Percentiles rank a stretch among this genome's conserved stretches.
Conservation (phyloP, 2,113 vertebrate species). For the Rhinopomastus cyanomelas region DNA sequence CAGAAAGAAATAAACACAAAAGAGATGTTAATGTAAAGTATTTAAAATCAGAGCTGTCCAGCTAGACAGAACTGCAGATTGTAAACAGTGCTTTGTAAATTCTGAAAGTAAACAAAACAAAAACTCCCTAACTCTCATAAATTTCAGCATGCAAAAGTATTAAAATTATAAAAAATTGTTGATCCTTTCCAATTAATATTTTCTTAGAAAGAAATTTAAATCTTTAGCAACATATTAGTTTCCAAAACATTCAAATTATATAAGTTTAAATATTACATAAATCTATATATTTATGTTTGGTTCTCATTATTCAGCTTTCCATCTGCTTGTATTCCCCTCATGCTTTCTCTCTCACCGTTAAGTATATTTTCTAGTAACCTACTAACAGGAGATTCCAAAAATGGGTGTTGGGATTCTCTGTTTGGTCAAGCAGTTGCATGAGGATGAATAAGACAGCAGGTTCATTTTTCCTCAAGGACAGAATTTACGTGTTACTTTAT, state of each 20-base stretch:
- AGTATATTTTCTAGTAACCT: not conserved
- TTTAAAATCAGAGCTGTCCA: not conserved
- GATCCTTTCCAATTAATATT: not conserved
- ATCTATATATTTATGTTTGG: not conserved
- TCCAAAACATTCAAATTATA: not conserved
- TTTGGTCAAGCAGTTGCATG: not conserved
- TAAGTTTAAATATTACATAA: not conserved
- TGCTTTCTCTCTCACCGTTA: not conserved
- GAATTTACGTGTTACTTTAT: constrained; percentile 71
- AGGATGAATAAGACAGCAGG: not conserved
- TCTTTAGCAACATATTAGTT: not conserved
- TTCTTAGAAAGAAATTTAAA: not conserved
- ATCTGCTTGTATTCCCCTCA: not conserved
- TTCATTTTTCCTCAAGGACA: constrained; percentile 54
- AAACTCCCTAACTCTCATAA: fast-evolving
- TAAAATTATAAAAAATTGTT: not conserved
- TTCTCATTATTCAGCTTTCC: not conserved
- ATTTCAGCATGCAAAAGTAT: not conserved
- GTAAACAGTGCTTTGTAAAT: not conserved
- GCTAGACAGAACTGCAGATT: not conserved
- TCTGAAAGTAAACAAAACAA: not conserved
- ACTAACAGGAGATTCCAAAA: not conserved
- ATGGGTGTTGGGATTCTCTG: not conserved
- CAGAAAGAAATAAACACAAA: not conserved
- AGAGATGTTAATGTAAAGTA: not conserved